Evolutionary conservation across 2,797 vertebrate genomes (phyloP).

Genomic region (Anguilla megastoma): DNA sequence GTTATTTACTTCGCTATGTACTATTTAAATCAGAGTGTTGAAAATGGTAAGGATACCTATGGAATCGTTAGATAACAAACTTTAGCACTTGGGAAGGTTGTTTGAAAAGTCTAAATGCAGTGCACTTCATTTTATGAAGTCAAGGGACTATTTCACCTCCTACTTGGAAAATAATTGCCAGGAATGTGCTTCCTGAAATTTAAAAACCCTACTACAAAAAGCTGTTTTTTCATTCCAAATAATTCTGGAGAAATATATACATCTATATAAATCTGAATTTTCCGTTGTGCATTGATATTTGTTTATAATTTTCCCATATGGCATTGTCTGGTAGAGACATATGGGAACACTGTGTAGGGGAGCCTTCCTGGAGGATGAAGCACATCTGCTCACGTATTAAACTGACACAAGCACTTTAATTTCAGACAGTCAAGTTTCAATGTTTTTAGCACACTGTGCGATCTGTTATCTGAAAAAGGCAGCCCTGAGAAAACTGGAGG

Average conservation of each 20-base stretch:
- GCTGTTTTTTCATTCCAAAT: constrained; percentile 58
- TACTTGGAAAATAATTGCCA: constrained; percentile 75
- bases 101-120: constrained; percentile 62
- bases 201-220: constrained; percentile 47
- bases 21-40: background rate
- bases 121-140: constrained; percentile 63
- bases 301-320: constrained; percentile 64
- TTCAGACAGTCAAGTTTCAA: constrained; percentile 65
- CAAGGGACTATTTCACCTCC: constrained; percentile 70
- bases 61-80: background rate
- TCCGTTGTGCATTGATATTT: constrained; percentile 70
- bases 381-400: constrained; percentile 68
- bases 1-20: background rate
- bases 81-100: constrained; percentile 41
- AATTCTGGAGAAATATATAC: constrained; percentile 79
- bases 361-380: constrained; percentile 68
- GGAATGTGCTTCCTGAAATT: constrained; percentile 75
- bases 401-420: constrained; percentile 62
- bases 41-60: background rate
- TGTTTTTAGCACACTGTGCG: constrained; percentile 68
- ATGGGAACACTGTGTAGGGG: constrained; percentile 50
- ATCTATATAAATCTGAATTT: constrained; percentile 72
- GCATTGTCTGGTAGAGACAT: background rate
- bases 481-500: constrained; percentile 66
- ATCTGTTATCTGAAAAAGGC: constrained; percentile 71